Evolutionary conservation across 2,888 invertebrate species (phyloP), one percentile per base, ranked within the genome.

Genomic region (Chymomyza caudatula): DNA sequence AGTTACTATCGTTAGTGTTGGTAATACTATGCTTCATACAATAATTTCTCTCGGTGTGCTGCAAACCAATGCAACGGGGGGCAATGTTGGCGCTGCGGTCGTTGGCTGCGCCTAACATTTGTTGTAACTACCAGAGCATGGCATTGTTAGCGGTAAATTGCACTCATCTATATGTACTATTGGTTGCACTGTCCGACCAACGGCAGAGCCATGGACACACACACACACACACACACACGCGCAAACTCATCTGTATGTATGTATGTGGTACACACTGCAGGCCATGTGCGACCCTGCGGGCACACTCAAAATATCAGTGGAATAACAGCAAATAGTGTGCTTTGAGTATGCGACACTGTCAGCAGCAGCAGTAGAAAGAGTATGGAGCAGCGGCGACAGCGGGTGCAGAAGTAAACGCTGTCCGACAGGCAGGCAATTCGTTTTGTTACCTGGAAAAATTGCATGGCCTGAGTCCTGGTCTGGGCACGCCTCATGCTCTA

Each of bases 91-190:
- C 47, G 47, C 20, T 66, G 63, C 65, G 65, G 65, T 71, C 65
- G 67, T 73, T 78, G 81, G 83, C 81, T 81, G 78, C 72, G 77
- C 73, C 83, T 83, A 80, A 80, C 80, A 80, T 83, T 81, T 81
- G 83, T 83, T 81, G 80, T 83, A 81, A 83, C 83, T 78, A 76
- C 79, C 82, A 74, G 68, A 72, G 78, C 82, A 85, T 83, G 76
- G 82, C 79, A 83, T 83, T 83, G 82, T 85, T 82, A 83, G 78
- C 85, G 85, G 82, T 83, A 85, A 83, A 83, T 83, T 83, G 82
- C 85, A 79, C 85, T 83, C 81, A 82, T 84, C 81, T 84, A 84
- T 81, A 84, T 65, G 74, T 77, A 70, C 62, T 62, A 65, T 54
- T 69, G 65, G 66, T 61, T 68, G 68, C 73, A 70, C 65, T 68